A percentile compares a stretch with the other conserved stretches of the same genome.
phyloP scores from a whole-genome alignment of 2,888 invertebrate genomes.

The Lepidonotus clava region DNA sequence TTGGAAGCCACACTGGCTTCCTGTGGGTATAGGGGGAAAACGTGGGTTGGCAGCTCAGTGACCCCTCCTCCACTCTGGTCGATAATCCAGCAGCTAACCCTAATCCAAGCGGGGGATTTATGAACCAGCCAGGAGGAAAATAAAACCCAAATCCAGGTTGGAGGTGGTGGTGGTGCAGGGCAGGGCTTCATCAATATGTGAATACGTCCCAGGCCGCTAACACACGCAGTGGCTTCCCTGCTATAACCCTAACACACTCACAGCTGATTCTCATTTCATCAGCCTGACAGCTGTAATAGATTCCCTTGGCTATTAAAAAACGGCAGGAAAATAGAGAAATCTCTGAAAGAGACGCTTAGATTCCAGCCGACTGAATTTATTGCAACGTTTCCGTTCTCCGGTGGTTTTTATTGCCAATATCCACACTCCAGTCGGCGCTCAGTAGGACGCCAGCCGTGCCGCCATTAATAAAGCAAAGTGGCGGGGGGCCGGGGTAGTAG shows the following conservation, averaged over 20 bases:
- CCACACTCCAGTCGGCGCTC: conserved; percentile 14
- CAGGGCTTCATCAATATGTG: not conserved
- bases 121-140: not conserved
- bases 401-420: conserved; percentile 30
- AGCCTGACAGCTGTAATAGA: too few species aligned
- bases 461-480: conserved; percentile 19
- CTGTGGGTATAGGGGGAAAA: too few species aligned
- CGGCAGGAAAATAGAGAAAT: too few species aligned
- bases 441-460: not conserved
- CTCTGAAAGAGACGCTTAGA: conserved; percentile 3
- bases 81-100: conserved; percentile 6
- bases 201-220: too few species aligned
- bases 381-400: conserved; percentile 7
- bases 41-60: not conserved
- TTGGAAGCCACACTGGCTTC: not conserved
- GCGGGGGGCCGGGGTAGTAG: not conserved
- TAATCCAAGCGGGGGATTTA: conserved; percentile 6
- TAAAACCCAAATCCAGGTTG: conserved; percentile 1
- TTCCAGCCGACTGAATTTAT: conserved; percentile 10
- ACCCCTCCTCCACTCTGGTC: not conserved
- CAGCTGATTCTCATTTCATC: too few species aligned
- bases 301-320: too few species aligned
- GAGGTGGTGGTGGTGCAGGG: not conserved
- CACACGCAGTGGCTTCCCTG: too few species aligned
- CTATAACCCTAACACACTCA: too few species aligned